Base-by-base conservation (phyloP, 2,797 vertebrate genomes). In the Ceyx erithaca region DNA sequence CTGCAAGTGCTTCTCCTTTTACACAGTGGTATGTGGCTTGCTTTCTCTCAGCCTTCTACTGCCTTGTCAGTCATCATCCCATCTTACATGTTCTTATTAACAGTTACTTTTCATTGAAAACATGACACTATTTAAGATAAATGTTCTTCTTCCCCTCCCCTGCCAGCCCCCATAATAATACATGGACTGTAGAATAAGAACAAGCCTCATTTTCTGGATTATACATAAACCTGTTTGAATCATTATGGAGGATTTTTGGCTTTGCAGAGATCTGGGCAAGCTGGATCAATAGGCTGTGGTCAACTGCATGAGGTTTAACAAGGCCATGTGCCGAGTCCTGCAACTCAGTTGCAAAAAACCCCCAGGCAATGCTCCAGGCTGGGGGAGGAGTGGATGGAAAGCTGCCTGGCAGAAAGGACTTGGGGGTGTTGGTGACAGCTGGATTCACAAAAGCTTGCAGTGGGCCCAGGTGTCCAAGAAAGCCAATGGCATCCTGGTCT, bases 21-120 rank as follows among this genome's bases (percentile, higher is more conserved):
- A n/a, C 0, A 3, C 4, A 25, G 26, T 4, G 21, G 70, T 12
- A 73, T 0, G 16, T 17, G 59, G 62, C 51, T 72, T 49, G 0
- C 35, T 57, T 76, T 35, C 14, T 41, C 23, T 18, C 46, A 17
- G 33, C 22, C 23, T 64, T 55, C 14, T 41, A 80, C 45, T 59
- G 33, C 31, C 51, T 69, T 55, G 13, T 61, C 61, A 68, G 40
- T 48, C 21, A 49, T 8, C 21, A 59, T 28, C 12, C n/a, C 43
- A 57, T 16, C 35, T 73, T 54, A 7, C 5, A 40, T 19, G 13
- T 54, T 40, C 35, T 83, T 55, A 64, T 25, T 43, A 43, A 52
- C 12, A 6, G 12, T 49, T 70, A 28, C n/a, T 70, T 73, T 45
- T 83, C 30, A 70, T 25, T 45, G 57, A 73, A 55, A 51, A 40